Evolutionary conservation across 1,140 invertebrate genomes (phyloP).

Genomic region (Amyelois transitella): DNA sequence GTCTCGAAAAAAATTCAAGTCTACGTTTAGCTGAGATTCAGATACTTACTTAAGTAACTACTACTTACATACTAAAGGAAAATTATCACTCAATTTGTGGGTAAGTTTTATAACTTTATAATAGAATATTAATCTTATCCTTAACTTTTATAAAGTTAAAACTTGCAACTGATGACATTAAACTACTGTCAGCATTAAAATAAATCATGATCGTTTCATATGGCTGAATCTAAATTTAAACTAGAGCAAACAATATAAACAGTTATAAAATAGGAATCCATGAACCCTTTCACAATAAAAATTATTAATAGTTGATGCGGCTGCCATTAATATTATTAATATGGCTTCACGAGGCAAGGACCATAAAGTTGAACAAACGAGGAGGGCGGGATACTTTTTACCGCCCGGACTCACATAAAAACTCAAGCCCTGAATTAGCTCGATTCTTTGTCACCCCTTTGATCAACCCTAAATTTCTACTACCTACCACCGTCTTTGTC

Average conservation of each 20-base stretch:
- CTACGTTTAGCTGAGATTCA: no score
- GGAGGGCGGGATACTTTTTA: conserved; percentile 73
- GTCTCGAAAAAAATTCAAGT: no score
- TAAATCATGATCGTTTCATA: neutral
- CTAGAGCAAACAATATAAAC: conserved; percentile 14
- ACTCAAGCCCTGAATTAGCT: conserved; percentile 71
- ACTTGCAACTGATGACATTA: no score
- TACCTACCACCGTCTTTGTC: conserved; percentile 72
- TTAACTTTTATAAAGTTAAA: no score
- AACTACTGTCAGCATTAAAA: neutral
- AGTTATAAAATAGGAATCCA: conserved; percentile 44
- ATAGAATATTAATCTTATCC: no score
- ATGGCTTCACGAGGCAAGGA: conserved; percentile 56
- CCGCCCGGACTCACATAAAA: conserved; percentile 68
- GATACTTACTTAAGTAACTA: no score
- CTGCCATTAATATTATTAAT: conserved; percentile 70
- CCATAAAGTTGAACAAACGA: conserved; percentile 72
- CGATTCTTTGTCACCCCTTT: conserved; percentile 73
- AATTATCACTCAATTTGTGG: no score
- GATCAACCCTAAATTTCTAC: conserved; percentile 72
- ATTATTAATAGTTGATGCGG: conserved; percentile 52
- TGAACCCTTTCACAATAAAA: conserved; percentile 46
- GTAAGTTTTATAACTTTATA: no score
- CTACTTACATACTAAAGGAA: no score
- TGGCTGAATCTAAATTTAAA: neutral